A percentile compares a stretch with the other conserved stretches of the same genome.
Evolutionary conservation across 2,113 vertebrate genomes (phyloP).

Genomic region (Neogale vison): DNA sequence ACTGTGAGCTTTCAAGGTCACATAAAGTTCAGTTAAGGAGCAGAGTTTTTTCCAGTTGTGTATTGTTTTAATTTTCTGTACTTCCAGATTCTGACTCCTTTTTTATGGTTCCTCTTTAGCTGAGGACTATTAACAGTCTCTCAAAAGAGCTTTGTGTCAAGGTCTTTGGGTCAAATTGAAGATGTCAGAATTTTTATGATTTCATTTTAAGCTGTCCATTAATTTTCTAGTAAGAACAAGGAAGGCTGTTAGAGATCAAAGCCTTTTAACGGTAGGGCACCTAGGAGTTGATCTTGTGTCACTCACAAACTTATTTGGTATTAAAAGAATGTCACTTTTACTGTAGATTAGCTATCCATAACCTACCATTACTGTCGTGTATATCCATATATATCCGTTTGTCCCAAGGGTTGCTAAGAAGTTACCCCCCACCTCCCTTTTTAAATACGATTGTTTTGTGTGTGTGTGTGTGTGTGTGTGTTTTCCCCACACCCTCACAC

Average conservation of each 20-base stretch:
- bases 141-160: constrained; percentile 33
- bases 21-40: background rate
- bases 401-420: background rate
- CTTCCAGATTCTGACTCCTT: background rate
- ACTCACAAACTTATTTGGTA: background rate
- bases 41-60: background rate
- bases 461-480: too few relatives aligned
- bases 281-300: background rate
- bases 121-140: background rate
- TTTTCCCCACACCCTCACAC: background rate
- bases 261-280: background rate
- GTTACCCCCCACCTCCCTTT: background rate
- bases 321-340: background rate
- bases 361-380: background rate
- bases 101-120: background rate
- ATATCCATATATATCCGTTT: background rate
- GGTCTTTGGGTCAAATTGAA: constrained; percentile 32
- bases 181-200: background rate
- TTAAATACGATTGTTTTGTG: background rate
- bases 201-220: background rate
- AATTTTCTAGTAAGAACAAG: constrained; percentile 30
- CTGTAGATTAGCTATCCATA: background rate
- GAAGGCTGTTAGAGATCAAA: background rate
- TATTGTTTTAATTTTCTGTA: background rate
- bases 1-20: background rate